Evolutionary conservation across 2,797 vertebrate species (phyloP).

Genomic region (Acanthurus tractus): DNA sequence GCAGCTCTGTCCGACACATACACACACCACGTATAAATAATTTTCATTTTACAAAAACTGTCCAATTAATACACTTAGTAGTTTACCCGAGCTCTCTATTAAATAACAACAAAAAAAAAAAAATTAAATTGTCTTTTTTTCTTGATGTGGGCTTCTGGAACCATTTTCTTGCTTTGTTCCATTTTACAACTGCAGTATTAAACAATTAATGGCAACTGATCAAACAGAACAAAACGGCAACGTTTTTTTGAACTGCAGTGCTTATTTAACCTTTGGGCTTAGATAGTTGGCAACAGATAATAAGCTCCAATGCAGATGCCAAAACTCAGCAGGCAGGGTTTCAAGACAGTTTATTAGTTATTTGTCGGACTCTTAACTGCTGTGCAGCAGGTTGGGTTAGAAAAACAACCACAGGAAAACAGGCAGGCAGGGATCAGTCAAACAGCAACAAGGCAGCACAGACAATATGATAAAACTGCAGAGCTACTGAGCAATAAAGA

Average conservation of each 20-base stretch:
- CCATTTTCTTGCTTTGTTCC: background rate
- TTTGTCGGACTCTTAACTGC: background rate
- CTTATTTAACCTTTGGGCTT: background rate
- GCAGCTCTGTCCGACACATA: background rate
- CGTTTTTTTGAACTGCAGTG: background rate
- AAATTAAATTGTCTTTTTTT: no score
- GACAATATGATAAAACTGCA: slow-evolving; percentile 8
- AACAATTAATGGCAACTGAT: background rate
- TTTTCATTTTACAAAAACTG: background rate
- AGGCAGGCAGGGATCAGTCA: slow-evolving; percentile 9
- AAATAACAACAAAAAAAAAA: no score
- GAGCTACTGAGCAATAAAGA: slow-evolving; percentile 10
- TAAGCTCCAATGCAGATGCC: background rate
- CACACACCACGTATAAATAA: background rate
- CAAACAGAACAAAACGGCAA: background rate
- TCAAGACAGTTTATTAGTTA: background rate
- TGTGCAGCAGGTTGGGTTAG: slow-evolving; percentile 13
- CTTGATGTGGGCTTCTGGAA: background rate
- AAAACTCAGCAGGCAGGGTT: background rate
- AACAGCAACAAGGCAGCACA: background rate
- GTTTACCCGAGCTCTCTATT: background rate
- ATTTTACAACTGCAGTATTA: background rate
- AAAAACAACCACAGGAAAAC: slow-evolving; percentile 18
- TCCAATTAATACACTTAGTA: background rate
- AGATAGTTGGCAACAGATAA: background rate